Percentiles rank a stretch among this genome's conserved stretches.
These are phyloP conservation scores for Zophobas morio DNA, from an alignment of 1,140 invertebrate genomes.

Conservation along the genomic window DNA sequence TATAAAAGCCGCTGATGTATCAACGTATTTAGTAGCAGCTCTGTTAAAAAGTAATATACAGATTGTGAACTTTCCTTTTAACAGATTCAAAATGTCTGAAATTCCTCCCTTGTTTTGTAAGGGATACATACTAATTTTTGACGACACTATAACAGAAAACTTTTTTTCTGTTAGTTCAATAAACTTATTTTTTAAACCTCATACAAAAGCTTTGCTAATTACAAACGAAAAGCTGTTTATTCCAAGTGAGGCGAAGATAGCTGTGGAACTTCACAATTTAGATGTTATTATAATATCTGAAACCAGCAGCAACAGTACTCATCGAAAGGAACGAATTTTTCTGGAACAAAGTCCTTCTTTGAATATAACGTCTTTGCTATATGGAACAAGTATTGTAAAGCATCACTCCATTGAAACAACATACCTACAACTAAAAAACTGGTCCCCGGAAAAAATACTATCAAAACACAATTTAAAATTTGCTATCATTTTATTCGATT, in stretches of 20 bases:
- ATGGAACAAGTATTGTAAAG: neutral
- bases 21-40: no score
- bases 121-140: neutral
- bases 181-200: neutral
- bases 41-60: no score
- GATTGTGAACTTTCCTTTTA: no score
- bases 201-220: neutral
- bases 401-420: neutral
- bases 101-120: neutral
- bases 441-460: neutral
- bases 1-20: no score
- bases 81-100: no score
- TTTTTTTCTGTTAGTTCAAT: neutral
- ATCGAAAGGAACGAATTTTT: neutral
- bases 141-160: neutral
- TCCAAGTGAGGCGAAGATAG: neutral
- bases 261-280: neutral
- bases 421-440: neutral
- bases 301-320: no score
- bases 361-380: neutral
- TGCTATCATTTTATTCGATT: conserved; percentile 6
- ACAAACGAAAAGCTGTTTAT: neutral
- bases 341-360: no score
- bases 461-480: neutral
- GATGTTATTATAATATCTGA: neutral